Evolutionary conservation across 2,113 vertebrate genomes (phyloP).

Genomic region (Salvelinus alpinus): DNA sequence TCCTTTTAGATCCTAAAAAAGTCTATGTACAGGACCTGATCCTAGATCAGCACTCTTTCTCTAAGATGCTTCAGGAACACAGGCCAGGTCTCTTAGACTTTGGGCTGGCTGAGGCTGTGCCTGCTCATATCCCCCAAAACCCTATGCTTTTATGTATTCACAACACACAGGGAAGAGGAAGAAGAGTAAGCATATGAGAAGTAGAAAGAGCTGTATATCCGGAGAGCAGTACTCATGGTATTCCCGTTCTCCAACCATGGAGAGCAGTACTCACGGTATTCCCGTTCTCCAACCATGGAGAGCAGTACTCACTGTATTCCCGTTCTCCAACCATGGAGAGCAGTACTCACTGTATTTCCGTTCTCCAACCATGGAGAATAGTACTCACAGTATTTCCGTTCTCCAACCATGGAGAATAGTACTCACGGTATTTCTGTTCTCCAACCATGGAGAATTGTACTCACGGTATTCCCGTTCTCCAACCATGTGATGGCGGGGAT

Average conservation of each 20-base stretch:
- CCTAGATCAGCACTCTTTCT: no score
- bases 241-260: no score
- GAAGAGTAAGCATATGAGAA: not conserved
- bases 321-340: no score
- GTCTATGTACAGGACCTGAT: no score
- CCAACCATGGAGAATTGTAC: no score
- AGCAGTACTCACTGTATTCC: not conserved
- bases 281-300: conserved; percentile 90
- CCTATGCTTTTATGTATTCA: not conserved
- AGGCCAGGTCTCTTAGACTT: no score
- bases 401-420: not conserved
- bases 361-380: conserved; percentile 86
- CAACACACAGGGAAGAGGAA: conserved; percentile 2
- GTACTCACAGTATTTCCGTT: no score
- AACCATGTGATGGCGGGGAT: conserved; percentile 91
- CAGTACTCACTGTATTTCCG: conserved; percentile 74
- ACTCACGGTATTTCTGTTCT: not conserved
- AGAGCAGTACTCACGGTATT: conserved; percentile 64
- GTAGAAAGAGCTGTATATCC: not conserved
- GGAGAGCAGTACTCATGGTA: not conserved
- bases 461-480: conserved; percentile 87
- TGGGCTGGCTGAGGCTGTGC: no score
- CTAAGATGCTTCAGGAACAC: no score
- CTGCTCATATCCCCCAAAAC: no score
- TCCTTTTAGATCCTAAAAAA: no score